Base-by-base conservation (phyloP, 2,113 vertebrate species). In the Limnothrissa miodon region DNA sequence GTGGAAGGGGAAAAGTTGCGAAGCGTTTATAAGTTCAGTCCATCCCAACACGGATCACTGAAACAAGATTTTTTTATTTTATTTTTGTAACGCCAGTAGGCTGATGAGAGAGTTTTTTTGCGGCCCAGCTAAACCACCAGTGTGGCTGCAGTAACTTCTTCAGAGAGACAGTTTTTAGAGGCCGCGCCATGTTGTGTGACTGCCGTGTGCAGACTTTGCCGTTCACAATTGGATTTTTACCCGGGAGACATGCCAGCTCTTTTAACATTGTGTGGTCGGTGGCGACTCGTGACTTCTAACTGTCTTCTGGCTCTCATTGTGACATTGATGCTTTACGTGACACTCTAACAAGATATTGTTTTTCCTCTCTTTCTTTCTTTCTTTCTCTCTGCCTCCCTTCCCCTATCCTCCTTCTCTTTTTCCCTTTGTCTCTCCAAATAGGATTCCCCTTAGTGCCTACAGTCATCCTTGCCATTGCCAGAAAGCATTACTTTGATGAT, bases 361-460 rank as follows among this genome's bases (percentile, higher is more conserved):
- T n/a, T n/a, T n/a, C n/a, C 33, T 36, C 3, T 36, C 15, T 15
- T 74, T 2, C 13, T 29, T 36, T 10, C 10, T 70, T 29, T 15
- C 11, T 70, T 25, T 66, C 25, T 66, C 25, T 66, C 59, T 66
- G 0, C 1, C 59, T 29, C 59, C 15, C 8, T 66, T n/a, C 29
- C 59, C 3, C n/a, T 66, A n/a, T 33, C 59, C 29, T 10, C 33
- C 25, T 66, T 23, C 2, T 23, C 53, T 48, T 4, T 59, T 23
- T 33, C 66, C 33, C 15, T 78, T 15, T 80, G 78, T 84, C 44
- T 80, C 29, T 42, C 78, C 90, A 92, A 87, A 87, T 81, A 99
- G 98, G 97, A 17, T 98, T 99, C 90, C 98, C 98, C 5, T 89
- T 99, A 78, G 89, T 99, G 86, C 98, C 98, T 79, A 97, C 97